Percentiles rank a stretch among this genome's conserved stretches.
These are phyloP conservation scores for Apamea epomidion DNA, from an alignment of 2,888 invertebrate species.

Conservation along the genomic window DNA sequence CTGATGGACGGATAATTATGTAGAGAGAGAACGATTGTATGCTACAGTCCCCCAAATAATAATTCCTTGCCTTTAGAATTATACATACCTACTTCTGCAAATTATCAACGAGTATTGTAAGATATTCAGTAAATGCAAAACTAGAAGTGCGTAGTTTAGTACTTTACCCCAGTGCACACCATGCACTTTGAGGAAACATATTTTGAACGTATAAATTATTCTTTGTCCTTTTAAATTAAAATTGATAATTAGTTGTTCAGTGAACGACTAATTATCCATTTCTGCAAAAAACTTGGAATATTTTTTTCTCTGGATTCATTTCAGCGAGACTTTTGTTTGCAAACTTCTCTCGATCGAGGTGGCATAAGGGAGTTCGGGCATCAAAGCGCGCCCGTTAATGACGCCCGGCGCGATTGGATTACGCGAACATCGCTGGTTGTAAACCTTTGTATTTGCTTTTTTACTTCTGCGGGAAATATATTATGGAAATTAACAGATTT, in stretches of 20 bases:
- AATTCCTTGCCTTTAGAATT: neutral
- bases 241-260: too few relatives aligned
- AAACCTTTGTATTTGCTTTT: slow-evolving; percentile 26
- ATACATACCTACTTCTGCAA: neutral
- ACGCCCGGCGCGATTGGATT: slow-evolving; percentile 42
- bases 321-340: slow-evolving; percentile 18
- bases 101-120: neutral
- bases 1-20: slow-evolving; percentile 8
- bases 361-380: slow-evolving; percentile 27
- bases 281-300: neutral
- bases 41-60: neutral
- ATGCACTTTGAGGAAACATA: neutral
- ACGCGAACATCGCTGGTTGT: slow-evolving; percentile 23
- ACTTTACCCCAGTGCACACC: neutral
- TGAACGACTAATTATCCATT: slow-evolving; percentile 23
- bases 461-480: neutral
- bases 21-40: neutral
- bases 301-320: slow-evolving; percentile 32
- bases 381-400: slow-evolving; percentile 50
- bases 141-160: neutral
- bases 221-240: too few relatives aligned
- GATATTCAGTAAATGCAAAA: neutral
- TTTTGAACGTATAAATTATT: neutral
- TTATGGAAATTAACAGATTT: neutral
- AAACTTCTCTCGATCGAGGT: slow-evolving; percentile 21